These are phyloP conservation scores for Pionites leucogaster DNA, from an alignment of 2,113 vertebrate genomes.

Conservation along the genomic window DNA sequence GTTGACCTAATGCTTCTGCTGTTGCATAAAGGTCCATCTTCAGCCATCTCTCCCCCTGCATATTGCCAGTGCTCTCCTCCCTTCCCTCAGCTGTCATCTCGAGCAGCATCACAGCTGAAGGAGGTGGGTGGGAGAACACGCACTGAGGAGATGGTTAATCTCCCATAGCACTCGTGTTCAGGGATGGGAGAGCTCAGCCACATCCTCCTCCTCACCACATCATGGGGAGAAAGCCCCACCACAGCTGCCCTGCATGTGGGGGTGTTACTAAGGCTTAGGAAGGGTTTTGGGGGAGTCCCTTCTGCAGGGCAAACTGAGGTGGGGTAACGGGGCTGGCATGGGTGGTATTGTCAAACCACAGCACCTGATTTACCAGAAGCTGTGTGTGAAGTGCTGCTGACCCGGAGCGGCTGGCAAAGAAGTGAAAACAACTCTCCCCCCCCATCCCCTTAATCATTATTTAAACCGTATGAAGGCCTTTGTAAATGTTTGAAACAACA, in stretches of 20 bases:
- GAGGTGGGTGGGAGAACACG: conserved; percentile 42
- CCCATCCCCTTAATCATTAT: neutral
- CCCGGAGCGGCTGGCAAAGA: conserved; percentile 32
- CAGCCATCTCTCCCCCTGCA: neutral
- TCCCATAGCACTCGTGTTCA: neutral
- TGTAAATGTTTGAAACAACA: conserved; percentile 69
- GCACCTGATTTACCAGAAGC: conserved; percentile 11
- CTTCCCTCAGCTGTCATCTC: conserved; percentile 33
- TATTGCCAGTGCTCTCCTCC: neutral
- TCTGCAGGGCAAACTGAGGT: neutral
- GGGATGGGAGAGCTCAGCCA: conserved; percentile 1
- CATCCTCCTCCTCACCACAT: neutral
- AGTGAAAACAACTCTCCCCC: neutral
- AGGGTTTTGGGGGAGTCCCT: rapidly evolving
- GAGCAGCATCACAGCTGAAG: conserved; percentile 19
- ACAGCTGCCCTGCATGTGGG: rapidly evolving
- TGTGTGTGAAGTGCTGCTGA: neutral
- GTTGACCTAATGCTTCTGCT: neutral
- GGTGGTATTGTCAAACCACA: neutral
- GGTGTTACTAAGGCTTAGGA: neutral
- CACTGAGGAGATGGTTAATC: conserved; percentile 20
- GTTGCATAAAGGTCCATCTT: neutral
- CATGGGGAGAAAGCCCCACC: neutral
- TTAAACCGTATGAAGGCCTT: conserved; percentile 59
- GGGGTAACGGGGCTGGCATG: neutral